Conservation (phyloP, 2,797 vertebrate species). For the Erithacus rubecula region DNA sequence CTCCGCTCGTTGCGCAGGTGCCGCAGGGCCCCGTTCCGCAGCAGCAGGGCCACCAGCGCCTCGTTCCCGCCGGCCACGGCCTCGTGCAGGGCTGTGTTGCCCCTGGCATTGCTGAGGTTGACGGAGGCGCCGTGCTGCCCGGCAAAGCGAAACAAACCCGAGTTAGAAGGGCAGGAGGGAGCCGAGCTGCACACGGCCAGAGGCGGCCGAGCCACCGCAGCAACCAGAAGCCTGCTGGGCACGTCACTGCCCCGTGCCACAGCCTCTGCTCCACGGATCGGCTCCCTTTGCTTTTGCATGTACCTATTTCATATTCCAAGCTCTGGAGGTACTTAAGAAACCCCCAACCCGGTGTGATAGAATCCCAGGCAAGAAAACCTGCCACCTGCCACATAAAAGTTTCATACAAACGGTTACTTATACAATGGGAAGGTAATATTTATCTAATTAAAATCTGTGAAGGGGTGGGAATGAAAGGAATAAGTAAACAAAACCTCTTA, state of each 20-base stretch:
- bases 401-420: not conserved
- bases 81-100: slow-evolving; percentile 91
- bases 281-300: not conserved
- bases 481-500: not conserved
- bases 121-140: slow-evolving; percentile 82
- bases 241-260: not conserved
- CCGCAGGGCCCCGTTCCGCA: slow-evolving; percentile 79
- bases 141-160: not conserved
- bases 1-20: slow-evolving; percentile 83
- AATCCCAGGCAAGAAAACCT: not conserved
- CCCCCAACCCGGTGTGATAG: rapidly evolving
- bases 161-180: too few species aligned
- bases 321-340: not conserved
- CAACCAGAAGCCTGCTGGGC: not conserved
- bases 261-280: not conserved
- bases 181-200: rapidly evolving
- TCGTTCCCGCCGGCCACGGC: slow-evolving; percentile 79
- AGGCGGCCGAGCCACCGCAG: not conserved
- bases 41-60: slow-evolving; percentile 84
- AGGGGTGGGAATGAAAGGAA: not conserved
- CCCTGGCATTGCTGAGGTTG: slow-evolving; percentile 83
- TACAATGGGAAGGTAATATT: not conserved
- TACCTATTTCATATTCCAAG: not conserved
- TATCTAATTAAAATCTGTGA: not conserved
- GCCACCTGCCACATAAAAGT: not conserved